Conservation (phyloP, 2,113 vertebrate genomes). For the Muscicapa adusta region DNA sequence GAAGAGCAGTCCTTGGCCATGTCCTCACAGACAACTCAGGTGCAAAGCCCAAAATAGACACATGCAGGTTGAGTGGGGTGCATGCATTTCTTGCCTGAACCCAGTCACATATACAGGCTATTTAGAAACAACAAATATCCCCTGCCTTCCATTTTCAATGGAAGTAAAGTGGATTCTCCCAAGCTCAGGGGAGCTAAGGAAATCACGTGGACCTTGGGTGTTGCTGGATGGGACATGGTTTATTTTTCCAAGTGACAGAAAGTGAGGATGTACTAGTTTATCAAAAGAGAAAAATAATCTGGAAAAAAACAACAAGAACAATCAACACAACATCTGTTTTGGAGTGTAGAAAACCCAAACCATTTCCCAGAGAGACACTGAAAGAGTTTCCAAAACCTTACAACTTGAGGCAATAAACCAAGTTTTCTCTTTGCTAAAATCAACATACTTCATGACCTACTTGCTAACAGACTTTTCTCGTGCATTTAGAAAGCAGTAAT, state of each 20-base stretch:
- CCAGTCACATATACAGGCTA: not conserved
- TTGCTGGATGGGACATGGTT: not conserved
- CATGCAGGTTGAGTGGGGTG: not conserved
- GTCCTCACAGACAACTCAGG: fast-evolving
- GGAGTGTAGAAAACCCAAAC: not conserved
- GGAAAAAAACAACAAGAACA: not conserved
- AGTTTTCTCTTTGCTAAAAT: not conserved
- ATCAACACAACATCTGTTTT: not conserved
- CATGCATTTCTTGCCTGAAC: not conserved
- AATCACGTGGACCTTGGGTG: not conserved
- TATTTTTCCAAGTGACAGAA: not conserved
- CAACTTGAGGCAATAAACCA: not conserved
- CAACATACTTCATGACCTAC: not conserved
- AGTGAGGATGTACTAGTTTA: not conserved
- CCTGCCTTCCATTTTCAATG: not conserved
- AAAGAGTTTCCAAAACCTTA: not conserved
- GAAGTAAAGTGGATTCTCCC: not conserved
- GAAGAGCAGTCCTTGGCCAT: not conserved
- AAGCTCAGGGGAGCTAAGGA: not conserved
- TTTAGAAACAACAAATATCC: not conserved
- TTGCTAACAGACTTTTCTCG: not conserved
- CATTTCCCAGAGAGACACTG: not conserved
- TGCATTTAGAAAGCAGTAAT: not conserved
- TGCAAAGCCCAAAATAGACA: not conserved
- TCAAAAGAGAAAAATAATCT: not conserved